Base-by-base conservation (phyloP, 2,888 invertebrate genomes). In the Hyposoter dolosus region DNA sequence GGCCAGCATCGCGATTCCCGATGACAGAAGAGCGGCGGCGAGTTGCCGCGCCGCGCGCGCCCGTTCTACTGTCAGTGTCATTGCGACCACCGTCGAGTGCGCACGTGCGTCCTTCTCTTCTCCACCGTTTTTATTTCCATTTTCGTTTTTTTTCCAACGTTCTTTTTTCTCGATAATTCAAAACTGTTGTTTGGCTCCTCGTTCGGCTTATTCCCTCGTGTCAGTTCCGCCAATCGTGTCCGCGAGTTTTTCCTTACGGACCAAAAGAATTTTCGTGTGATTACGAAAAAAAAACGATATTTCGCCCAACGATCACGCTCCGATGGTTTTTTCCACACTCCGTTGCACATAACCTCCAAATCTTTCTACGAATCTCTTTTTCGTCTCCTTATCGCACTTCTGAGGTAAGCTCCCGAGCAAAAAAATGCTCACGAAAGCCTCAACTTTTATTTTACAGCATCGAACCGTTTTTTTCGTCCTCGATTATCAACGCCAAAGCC, bases 41-140 rank as follows among this genome's bases (percentile, higher is more conserved):
- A 19, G 19, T 9, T 43, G 66, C 32, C 43, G 66, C n/a, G n/a
- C n/a, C 66, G 66, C 69, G 47, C 65, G 72, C 78, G 63, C 47
- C 65, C 69, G 72, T 90, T 43, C 47, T 71, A 91, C 92, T 93
- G 93, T 93, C 93, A 93, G 93, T 93, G 93, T 93, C 93, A 93
- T 90, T 92, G 89, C 91, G 92, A 88, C 76, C 89, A 87, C 66
- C 85, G 89, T 85, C 85, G 88, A 88, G 89, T 88, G 86, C 82
- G 82, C 72, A 75, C 63, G 50, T 60, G 56, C 76, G 12, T 84
- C 28, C 12, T 56, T 4, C 23, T 10, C 3, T 56, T 47, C 56
- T 68, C 56, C 63, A 40, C 12, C 28, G 23, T 35, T 15, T 53
- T 19, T 7, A 40, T 6, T 40, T 40, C 40, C 40, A 7, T 40